These are phyloP conservation scores for Epistrophella euchroma DNA, from an alignment of 2,888 invertebrate species.

Conservation along the genomic window DNA sequence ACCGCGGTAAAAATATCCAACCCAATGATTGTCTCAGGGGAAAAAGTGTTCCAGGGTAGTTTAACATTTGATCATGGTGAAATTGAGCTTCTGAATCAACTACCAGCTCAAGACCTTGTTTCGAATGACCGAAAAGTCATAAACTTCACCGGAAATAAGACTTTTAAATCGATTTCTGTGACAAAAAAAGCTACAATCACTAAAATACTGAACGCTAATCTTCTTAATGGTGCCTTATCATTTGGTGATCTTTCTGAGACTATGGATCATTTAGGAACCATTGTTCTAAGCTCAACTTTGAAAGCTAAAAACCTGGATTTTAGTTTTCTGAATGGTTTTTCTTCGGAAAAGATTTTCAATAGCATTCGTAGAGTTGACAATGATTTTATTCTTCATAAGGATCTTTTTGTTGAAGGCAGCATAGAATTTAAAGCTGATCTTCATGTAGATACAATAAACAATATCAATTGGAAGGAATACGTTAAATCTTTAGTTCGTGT, in stretches of 20 bases:
- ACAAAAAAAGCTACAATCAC: conserved; percentile 65
- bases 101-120: conserved; percentile 77
- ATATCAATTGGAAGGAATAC: conserved; percentile 79
- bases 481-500: conserved; percentile 75
- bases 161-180: conserved; percentile 78
- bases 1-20: conserved; percentile 79
- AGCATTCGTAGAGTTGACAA: conserved; percentile 67
- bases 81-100: conserved; percentile 76
- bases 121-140: conserved; percentile 56
- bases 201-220: conserved; percentile 66
- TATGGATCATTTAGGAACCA: conserved; percentile 77
- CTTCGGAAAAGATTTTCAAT: conserved; percentile 78
- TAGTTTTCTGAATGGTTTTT: conserved; percentile 79
- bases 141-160: conserved; percentile 77
- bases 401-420: conserved; percentile 80
- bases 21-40: conserved; percentile 77
- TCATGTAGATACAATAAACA: conserved; percentile 78
- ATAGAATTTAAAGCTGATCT: conserved; percentile 78
- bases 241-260: conserved; percentile 74
- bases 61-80: conserved; percentile 74
- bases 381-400: conserved; percentile 79
- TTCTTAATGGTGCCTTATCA: conserved; percentile 77
- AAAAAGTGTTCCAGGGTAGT: conserved; percentile 78
- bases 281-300: conserved; percentile 77
- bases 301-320: conserved; percentile 77